A percentile compares a stretch with the other conserved stretches of the same genome.
These are phyloP conservation scores for Pararge aegeria DNA, from an alignment of 1,140 invertebrate genomes.

Conservation along the genomic window DNA sequence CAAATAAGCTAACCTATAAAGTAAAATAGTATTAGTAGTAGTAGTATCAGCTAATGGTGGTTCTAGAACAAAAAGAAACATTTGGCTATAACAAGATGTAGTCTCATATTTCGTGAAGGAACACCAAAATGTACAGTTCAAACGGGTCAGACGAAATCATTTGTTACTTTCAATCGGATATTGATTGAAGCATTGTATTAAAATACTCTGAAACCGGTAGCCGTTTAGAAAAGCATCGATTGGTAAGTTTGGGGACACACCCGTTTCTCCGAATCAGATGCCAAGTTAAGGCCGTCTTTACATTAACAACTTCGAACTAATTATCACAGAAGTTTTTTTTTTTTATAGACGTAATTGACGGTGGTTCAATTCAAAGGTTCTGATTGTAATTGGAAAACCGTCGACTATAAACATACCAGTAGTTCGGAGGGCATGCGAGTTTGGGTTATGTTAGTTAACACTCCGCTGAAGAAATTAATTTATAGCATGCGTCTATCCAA, in stretches of 20 bases:
- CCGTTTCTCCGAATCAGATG: conserved; percentile 54
- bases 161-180: conserved; percentile 32
- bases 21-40: too few relatives aligned
- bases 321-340: background rate
- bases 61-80: background rate
- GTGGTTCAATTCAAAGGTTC: too few relatives aligned
- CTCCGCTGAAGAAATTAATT: too few relatives aligned
- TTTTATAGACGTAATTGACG: too few relatives aligned
- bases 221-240: conserved; percentile 29
- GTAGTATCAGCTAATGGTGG: background rate
- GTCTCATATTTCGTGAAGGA: background rate
- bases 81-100: background rate
- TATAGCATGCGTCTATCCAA: too few relatives aligned
- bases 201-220: conserved; percentile 27
- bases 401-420: too few relatives aligned
- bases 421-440: too few relatives aligned
- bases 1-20: too few relatives aligned
- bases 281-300: conserved; percentile 18
- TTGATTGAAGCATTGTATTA: conserved; percentile 40
- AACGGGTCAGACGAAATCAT: conserved; percentile 30
- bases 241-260: conserved; percentile 42
- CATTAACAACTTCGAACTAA: conserved; percentile 10
- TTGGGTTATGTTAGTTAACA: too few relatives aligned
- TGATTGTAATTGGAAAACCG: too few relatives aligned
- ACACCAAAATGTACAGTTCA: conserved; percentile 20